phyloP scores from a whole-genome alignment of 92 coral and sea anemone genomes.

The Bergia sp. region DNA sequence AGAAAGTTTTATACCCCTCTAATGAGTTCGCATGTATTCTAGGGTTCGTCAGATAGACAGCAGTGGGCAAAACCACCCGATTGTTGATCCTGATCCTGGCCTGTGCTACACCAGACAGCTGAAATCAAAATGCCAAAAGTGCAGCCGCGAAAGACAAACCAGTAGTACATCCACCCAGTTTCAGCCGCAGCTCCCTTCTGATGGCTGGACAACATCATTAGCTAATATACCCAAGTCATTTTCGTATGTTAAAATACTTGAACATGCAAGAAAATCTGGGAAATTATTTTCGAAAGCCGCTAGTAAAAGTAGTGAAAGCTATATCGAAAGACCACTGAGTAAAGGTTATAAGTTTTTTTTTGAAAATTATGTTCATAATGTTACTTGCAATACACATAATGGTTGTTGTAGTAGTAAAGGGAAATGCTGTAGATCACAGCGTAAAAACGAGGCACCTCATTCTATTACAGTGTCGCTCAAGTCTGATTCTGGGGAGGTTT shows the following conservation, averaged over 20 bases:
- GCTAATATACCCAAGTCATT: constrained; percentile 59
- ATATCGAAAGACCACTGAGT: constrained; percentile 67
- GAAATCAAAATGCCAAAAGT: constrained; percentile 55
- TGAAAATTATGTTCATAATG: constrained; percentile 65
- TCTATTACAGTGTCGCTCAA: constrained; percentile 47
- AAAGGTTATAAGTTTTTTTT: constrained; percentile 71
- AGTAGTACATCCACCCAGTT: constrained; percentile 37
- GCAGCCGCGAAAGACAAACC: constrained; percentile 24
- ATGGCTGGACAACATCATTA: constrained; percentile 59
- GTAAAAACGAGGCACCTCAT: constrained; percentile 60
- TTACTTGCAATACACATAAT: constrained; percentile 31
- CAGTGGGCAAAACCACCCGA: constrained; percentile 40
- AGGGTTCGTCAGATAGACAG: constrained; percentile 35
- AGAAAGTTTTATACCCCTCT: constrained; percentile 22
- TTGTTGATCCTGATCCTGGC: constrained; percentile 65
- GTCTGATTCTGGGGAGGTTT: constrained; percentile 48
- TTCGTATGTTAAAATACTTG: constrained; percentile 60
- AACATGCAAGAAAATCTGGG: constrained; percentile 44
- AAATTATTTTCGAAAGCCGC: constrained; percentile 19
- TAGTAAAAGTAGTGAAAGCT: constrained; percentile 43
- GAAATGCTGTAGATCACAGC: constrained; percentile 64
- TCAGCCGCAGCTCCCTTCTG: constrained; percentile 23
- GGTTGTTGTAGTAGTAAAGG: constrained; percentile 52
- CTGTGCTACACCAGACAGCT: constrained; percentile 58
- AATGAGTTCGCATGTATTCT: constrained; percentile 20